phyloP scores from a whole-genome alignment of 2,888 invertebrate species.

The Crioceris asparagi region DNA sequence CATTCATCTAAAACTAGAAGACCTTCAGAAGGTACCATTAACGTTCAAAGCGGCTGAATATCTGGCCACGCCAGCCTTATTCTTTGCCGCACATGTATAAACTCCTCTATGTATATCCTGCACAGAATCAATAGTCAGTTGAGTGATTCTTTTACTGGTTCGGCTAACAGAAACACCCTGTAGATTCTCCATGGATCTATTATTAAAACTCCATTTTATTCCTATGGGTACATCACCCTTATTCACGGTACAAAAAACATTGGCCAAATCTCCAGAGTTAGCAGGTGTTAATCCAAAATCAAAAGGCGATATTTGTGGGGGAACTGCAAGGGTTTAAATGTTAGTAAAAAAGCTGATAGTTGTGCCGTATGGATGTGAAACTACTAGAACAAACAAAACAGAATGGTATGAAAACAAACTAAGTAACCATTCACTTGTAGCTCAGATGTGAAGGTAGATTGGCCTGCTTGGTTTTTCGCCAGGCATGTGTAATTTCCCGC shows the following conservation, averaged over 20 bases:
- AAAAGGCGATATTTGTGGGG: slow-evolving; percentile 38
- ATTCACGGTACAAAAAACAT: slow-evolving; percentile 50
- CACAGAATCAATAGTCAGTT: slow-evolving; percentile 43
- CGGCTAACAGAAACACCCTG: slow-evolving; percentile 36
- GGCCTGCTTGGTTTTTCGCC: slow-evolving; percentile 41
- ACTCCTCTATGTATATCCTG: slow-evolving; percentile 42
- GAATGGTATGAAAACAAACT: slow-evolving; percentile 11
- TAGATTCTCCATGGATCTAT: slow-evolving; percentile 30
- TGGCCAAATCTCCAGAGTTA: slow-evolving; percentile 53
- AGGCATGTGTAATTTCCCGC: slow-evolving; percentile 67
- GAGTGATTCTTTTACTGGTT: slow-evolving; percentile 41
- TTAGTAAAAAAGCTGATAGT: slow-evolving; percentile 10
- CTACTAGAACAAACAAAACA: background rate
- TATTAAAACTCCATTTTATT: slow-evolving; percentile 35
- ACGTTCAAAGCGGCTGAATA: slow-evolving; percentile 42
- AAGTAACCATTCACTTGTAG: slow-evolving; percentile 38
- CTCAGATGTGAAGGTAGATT: slow-evolving; percentile 25
- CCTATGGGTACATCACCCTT: slow-evolving; percentile 55
- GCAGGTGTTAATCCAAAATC: slow-evolving; percentile 42
- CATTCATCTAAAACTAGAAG: no score
- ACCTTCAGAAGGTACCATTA: no score
- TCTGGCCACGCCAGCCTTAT: slow-evolving; percentile 42
- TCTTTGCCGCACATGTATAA: slow-evolving; percentile 43
- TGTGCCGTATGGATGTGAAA: slow-evolving; percentile 23
- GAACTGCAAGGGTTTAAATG: slow-evolving; percentile 22